These are phyloP conservation scores for Cherax quadricarinatus DNA, from an alignment of 1,140 invertebrate species.

Conservation along the genomic window DNA sequence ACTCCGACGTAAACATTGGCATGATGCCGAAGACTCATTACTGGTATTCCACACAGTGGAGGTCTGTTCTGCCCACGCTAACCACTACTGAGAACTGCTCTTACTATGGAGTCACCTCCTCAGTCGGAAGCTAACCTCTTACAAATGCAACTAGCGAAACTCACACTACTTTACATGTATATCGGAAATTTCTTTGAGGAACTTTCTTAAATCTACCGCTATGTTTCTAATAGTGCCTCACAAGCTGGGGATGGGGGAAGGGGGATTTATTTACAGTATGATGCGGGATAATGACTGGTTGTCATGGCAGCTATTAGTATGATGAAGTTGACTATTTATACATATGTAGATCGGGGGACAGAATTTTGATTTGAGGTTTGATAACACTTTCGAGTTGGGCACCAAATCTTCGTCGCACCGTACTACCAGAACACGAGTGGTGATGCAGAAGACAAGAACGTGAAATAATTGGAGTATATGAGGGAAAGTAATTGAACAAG, in stretches of 20 bases:
- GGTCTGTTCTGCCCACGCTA: slow-evolving; percentile 56
- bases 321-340: slow-evolving; percentile 64
- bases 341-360: slow-evolving; percentile 68
- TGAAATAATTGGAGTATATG: slow-evolving; percentile 16
- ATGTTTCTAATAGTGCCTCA: slow-evolving; percentile 52
- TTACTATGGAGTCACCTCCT: slow-evolving; percentile 53
- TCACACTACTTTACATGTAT: slow-evolving; percentile 61
- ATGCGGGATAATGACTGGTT: slow-evolving; percentile 41
- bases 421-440: slow-evolving; percentile 11
- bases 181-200: slow-evolving; percentile 64
- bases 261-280: slow-evolving; percentile 53
- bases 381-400: slow-evolving; percentile 67
- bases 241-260: slow-evolving; percentile 20
- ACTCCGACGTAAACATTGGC: slow-evolving; percentile 22
- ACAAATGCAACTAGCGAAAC: slow-evolving; percentile 66
- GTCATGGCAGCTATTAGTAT: slow-evolving; percentile 59
- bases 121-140: slow-evolving; percentile 67
- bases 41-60: slow-evolving; percentile 66
- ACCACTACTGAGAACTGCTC: slow-evolving; percentile 64
- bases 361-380: slow-evolving; percentile 66
- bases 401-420: slow-evolving; percentile 46
- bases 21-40: slow-evolving; percentile 43
- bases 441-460: slow-evolving; percentile 4
- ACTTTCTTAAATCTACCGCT: slow-evolving; percentile 68
- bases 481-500: slow-evolving; percentile 2